phyloP scores from a whole-genome alignment of 2,888 invertebrate genomes.

The Lasioglossum pauxillum region DNA sequence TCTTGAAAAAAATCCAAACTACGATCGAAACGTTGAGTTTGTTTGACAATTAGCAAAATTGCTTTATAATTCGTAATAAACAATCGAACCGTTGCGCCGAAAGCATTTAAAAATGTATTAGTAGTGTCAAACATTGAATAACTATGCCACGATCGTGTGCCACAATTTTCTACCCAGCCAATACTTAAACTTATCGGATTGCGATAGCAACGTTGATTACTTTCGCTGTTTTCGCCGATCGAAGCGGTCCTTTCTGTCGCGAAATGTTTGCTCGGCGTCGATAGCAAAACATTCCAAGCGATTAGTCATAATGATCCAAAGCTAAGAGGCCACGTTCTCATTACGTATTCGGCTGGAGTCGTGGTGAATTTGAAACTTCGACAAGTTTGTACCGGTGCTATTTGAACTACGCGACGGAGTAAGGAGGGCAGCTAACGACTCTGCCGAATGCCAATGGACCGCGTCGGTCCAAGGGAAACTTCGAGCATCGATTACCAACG shows the following conservation, averaged over 20 bases:
- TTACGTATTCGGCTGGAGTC: constrained; percentile 68
- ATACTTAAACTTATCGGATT: constrained; percentile 14
- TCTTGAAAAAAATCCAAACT: too few species aligned
- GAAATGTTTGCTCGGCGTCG: constrained; percentile 39
- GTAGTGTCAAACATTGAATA: too few species aligned
- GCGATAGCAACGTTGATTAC: constrained; percentile 35
- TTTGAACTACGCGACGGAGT: constrained; percentile 57
- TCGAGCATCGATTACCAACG: constrained; percentile 65
- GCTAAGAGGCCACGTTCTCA: constrained; percentile 68
- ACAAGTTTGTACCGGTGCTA: constrained; percentile 66
- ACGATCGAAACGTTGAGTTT: too few species aligned
- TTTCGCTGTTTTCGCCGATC: constrained; percentile 32
- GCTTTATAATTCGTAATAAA: too few species aligned
- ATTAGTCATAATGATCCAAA: constrained; percentile 70
- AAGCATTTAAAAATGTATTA: too few species aligned
- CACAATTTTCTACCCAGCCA: not conserved
- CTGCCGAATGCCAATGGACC: constrained; percentile 60
- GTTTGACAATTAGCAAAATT: too few species aligned
- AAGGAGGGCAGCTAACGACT: constrained; percentile 55
- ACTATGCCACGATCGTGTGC: not conserved
- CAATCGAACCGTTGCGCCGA: too few species aligned
- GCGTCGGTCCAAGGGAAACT: constrained; percentile 58
- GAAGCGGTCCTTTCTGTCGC: constrained; percentile 15
- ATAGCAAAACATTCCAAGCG: constrained; percentile 63
- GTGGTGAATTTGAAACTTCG: constrained; percentile 67